phyloP scores from a whole-genome alignment of 2,888 invertebrate species.

The Philereme vetulata region DNA sequence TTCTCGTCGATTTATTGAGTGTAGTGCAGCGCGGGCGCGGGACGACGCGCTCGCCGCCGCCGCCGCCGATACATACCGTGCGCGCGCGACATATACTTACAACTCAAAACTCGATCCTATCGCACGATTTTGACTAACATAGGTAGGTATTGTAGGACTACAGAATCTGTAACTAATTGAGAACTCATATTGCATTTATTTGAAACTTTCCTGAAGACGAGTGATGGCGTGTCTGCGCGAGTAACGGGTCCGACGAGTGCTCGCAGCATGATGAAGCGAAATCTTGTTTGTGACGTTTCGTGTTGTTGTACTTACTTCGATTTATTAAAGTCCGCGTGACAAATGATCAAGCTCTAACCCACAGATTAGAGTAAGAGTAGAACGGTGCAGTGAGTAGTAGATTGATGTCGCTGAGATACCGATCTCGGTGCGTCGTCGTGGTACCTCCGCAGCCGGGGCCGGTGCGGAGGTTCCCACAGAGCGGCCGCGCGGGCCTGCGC shows the following conservation, averaged over 20 bases:
- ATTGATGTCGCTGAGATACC: constrained; percentile 70
- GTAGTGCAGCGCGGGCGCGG: constrained; percentile 2
- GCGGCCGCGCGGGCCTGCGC: constrained; percentile 21
- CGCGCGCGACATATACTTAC: constrained; percentile 1
- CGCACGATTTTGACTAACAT: no score
- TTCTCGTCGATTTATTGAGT: constrained; percentile 12
- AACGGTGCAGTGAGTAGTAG: constrained; percentile 39
- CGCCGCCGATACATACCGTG: constrained; percentile 9
- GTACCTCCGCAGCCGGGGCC: constrained; percentile 39
- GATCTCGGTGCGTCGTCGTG: constrained; percentile 50
- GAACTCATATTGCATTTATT: no score
- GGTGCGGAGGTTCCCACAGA: constrained; percentile 24
- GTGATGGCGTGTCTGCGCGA: constrained; percentile 19
- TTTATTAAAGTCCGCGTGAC: constrained; percentile 52
- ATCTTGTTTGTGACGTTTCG: constrained; percentile 32
- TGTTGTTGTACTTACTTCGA: constrained; percentile 48
- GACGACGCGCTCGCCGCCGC: no score
- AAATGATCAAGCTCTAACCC: constrained; percentile 45
- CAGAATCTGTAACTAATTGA: no score
- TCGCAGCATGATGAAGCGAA: constrained; percentile 41
- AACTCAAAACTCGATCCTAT: background rate
- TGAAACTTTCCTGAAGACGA: background rate
- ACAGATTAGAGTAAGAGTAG: constrained; percentile 8
- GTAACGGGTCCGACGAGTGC: background rate
- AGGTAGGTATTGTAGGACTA: no score